Percentiles rank a stretch among this genome's conserved stretches.
Evolutionary conservation across 1,140 invertebrate species (phyloP).

Genomic region (Popillia japonica): DNA sequence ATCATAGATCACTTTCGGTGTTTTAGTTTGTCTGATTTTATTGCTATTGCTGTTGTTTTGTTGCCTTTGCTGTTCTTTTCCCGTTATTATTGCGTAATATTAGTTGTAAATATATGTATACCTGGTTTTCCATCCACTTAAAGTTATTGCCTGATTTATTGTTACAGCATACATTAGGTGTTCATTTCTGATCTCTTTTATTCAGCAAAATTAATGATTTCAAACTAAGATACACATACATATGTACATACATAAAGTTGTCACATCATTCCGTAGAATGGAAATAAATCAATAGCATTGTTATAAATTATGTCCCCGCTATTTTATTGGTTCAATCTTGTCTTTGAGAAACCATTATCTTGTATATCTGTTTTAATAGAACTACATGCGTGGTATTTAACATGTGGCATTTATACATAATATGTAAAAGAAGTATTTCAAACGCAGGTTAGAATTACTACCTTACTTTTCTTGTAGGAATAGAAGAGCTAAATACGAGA

Average conservation of each 20-base stretch:
- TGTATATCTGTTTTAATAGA: too few species aligned
- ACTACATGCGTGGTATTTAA: too few species aligned
- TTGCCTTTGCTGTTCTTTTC: not conserved
- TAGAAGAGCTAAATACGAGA: too few species aligned
- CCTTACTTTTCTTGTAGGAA: too few species aligned
- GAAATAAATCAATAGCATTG: too few species aligned
- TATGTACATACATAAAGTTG: not conserved
- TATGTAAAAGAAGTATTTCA: too few species aligned
- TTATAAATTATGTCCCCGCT: too few species aligned
- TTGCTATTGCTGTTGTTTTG: not conserved
- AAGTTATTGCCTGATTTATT: not conserved
- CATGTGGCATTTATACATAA: too few species aligned
- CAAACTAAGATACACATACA: not conserved
- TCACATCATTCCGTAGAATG: not conserved
- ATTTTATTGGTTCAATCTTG: too few species aligned
- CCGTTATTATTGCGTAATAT: not conserved
- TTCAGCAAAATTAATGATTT: not conserved
- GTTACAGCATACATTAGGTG: not conserved
- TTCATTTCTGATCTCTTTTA: conserved; percentile 10
- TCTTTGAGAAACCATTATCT: too few species aligned
- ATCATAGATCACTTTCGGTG: not conserved
- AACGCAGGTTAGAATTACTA: too few species aligned
- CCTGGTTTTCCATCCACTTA: not conserved
- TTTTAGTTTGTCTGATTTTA: not conserved
- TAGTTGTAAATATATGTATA: conserved; percentile 13